Conservation (phyloP, 2,113 vertebrate genomes). For the Nerophis lumbriciformis region DNA sequence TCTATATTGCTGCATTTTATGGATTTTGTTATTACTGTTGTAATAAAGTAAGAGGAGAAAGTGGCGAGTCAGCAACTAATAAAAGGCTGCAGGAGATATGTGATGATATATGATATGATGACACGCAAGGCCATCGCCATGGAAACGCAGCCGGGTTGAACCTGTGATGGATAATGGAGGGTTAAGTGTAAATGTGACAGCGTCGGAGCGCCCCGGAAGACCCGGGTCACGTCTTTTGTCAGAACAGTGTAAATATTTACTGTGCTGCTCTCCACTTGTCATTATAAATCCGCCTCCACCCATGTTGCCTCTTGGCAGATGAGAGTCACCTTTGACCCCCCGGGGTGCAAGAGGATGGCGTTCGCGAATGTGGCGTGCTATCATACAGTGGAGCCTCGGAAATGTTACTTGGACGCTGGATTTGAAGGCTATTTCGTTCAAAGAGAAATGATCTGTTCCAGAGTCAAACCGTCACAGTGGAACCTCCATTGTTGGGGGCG, state of each 20-base stretch:
- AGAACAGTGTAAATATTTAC: conserved; percentile 68
- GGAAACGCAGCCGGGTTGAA: neutral
- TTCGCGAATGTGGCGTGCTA: conserved; percentile 30
- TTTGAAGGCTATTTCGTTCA: neutral
- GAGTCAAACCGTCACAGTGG: neutral
- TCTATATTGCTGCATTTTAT: neutral
- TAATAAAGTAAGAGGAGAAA: conserved; percentile 14
- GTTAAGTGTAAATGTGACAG: conserved; percentile 28
- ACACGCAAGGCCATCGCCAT: neutral
- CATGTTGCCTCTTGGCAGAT: conserved; percentile 57
- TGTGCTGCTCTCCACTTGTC: conserved; percentile 54
- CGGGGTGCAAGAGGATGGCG: conserved; percentile 48
- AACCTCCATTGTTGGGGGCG: neutral
- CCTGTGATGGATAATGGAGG: conserved; percentile 5
- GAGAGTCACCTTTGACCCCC: conserved; percentile 59
- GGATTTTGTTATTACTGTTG: conserved; percentile 3
- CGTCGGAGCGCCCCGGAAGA: conserved; percentile 39
- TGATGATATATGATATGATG: conserved; percentile 14
- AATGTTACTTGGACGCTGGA: neutral
- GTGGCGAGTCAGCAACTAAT: conserved; percentile 34
- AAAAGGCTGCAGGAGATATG: neutral
- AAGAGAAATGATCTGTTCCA: neutral
- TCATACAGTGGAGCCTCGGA: too few relatives aligned
- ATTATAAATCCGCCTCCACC: conserved; percentile 61
- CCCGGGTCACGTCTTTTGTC: conserved; percentile 58